These are phyloP conservation scores for Cosmia trapezina DNA, from an alignment of 2,888 invertebrate species.

Conservation along the genomic window DNA sequence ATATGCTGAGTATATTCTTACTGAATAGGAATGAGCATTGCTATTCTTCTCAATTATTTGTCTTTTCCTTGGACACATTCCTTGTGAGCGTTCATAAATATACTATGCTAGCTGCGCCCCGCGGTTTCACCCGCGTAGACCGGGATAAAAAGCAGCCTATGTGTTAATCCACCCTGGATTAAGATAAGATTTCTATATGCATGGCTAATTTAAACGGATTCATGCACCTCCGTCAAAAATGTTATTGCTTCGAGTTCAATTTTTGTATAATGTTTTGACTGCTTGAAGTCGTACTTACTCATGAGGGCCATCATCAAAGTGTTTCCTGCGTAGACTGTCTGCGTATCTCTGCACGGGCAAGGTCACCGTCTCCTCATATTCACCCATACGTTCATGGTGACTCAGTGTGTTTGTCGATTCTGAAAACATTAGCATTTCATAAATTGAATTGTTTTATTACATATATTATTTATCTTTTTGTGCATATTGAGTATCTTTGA, in stretches of 20 bases:
- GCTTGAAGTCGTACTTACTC: conserved; percentile 71
- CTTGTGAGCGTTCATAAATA: too few species aligned
- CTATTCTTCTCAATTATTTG: background rate
- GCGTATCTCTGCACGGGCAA: conserved; percentile 90
- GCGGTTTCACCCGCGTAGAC: too few species aligned
- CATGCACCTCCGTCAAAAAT: too few species aligned
- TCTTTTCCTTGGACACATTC: background rate
- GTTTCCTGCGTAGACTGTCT: conserved; percentile 88
- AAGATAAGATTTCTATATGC: too few species aligned
- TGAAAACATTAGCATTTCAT: conserved; percentile 58
- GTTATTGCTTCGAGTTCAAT: too few species aligned
- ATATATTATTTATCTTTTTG: conserved; percentile 24
- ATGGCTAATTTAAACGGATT: too few species aligned
- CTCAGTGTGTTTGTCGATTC: conserved; percentile 79
- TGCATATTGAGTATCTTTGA: conserved; percentile 5
- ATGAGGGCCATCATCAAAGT: conserved; percentile 81
- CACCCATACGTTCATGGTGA: conserved; percentile 90
- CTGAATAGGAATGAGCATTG: background rate
- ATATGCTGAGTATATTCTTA: too few species aligned
- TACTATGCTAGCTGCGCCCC: too few species aligned
- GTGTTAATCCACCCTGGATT: too few species aligned
- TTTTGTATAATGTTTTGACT: too few species aligned
- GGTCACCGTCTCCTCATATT: conserved; percentile 91
- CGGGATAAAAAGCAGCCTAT: too few species aligned
- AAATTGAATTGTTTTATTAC: conserved; percentile 6